Conservation (phyloP, 1,140 invertebrate species). For the Paramacrobiotus metropolitanus region DNA sequence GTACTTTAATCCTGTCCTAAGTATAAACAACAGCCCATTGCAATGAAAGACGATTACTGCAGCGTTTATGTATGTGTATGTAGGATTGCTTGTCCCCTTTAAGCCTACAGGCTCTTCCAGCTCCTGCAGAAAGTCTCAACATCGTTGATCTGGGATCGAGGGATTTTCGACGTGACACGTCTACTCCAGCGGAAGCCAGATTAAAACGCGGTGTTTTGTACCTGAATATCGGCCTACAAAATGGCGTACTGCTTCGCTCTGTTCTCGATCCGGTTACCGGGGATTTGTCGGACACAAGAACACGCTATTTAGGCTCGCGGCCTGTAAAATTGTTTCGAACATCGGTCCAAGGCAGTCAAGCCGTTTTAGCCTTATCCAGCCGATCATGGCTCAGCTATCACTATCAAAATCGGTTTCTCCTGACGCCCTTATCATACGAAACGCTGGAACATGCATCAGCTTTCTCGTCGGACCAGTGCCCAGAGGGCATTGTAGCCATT, state of each 20-base stretch:
- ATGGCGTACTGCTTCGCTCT: constrained; percentile 80
- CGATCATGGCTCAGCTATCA: constrained; percentile 95
- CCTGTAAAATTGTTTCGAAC: constrained; percentile 91
- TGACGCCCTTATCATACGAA: constrained; percentile 87
- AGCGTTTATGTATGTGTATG: too few relatives aligned
- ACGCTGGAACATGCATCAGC: constrained; percentile 90
- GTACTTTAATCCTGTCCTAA: too few relatives aligned
- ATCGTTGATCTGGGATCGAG: constrained; percentile 60
- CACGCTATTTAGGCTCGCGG: constrained; percentile 74
- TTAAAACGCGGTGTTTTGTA: constrained; percentile 48
- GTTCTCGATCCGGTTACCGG: constrained; percentile 89
- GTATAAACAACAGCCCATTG: too few relatives aligned
- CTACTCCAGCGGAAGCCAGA: constrained; percentile 28
- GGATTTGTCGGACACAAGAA: constrained; percentile 84
- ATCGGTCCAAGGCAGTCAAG: constrained; percentile 77
- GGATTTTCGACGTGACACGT: constrained; percentile 13
- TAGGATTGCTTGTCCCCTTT: constrained; percentile 67
- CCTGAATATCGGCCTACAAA: constrained; percentile 87
- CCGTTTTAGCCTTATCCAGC: constrained; percentile 89
- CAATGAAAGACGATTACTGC: too few relatives aligned
- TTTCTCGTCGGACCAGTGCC: constrained; percentile 95
- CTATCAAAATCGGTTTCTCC: constrained; percentile 82
- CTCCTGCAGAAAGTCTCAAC: constrained; percentile 80
- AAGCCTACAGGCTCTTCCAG: constrained; percentile 90
- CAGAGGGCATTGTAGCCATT: constrained; percentile 96